Conservation (phyloP, 2,797 vertebrate species). For the Octomys mimax region DNA sequence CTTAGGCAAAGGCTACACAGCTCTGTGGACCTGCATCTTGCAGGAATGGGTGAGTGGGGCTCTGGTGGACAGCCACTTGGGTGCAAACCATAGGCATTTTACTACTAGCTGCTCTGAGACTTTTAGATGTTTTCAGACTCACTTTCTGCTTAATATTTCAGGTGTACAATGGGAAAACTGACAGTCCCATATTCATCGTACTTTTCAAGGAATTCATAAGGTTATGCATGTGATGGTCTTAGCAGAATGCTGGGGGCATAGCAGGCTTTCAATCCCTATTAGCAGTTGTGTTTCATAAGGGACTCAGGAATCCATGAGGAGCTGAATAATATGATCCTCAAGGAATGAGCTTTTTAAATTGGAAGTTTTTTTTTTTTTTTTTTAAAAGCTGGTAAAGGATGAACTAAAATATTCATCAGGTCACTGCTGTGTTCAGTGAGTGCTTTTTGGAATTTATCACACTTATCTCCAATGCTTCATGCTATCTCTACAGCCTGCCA, state of each 20-base stretch:
- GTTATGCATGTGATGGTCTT: not conserved
- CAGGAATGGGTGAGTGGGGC: not conserved
- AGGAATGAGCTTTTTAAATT: slow-evolving; percentile 10
- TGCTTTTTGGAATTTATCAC: not conserved
- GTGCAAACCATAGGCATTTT: not conserved
- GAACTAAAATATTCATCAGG: not conserved
- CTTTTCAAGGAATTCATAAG: slow-evolving; percentile 31
- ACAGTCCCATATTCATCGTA: not conserved
- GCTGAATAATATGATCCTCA: not conserved
- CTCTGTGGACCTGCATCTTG: not conserved
- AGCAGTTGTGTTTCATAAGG: not conserved
- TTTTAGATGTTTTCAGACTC: not conserved
- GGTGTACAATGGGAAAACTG: slow-evolving; percentile 20
- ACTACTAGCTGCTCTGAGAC: not conserved
- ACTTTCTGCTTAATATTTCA: not conserved
- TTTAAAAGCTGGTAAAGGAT: not conserved
- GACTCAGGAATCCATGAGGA: not conserved
- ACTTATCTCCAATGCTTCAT: not conserved
- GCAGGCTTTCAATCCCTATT: not conserved
- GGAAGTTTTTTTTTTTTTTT: not conserved
- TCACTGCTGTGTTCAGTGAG: not conserved
- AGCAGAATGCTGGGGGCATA: not conserved
- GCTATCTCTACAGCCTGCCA: not conserved
- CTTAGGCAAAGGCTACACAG: not conserved
- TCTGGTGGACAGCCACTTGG: not conserved